These are phyloP conservation scores for Lagothrix lagotricha DNA, from an alignment of 2,797 vertebrate species.

Conservation along the genomic window DNA sequence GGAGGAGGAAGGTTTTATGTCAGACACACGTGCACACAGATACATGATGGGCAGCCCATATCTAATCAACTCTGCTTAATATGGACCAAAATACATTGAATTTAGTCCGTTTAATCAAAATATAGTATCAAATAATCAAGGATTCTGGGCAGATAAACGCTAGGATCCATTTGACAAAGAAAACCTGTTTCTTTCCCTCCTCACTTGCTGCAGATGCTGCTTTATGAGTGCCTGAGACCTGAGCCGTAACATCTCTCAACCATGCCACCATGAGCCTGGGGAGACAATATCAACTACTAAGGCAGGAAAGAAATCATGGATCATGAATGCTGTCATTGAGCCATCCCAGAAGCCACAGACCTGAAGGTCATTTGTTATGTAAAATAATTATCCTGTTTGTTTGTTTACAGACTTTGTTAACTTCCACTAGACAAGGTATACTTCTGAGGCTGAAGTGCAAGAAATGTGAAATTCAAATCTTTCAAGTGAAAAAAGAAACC, in stretches of 20 bases:
- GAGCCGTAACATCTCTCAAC: background rate
- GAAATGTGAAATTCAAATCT: conserved; percentile 70
- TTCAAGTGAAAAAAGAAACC: conserved; percentile 39
- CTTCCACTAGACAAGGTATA: conserved; percentile 67
- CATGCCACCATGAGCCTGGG: rapidly evolving
- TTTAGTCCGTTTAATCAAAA: background rate
- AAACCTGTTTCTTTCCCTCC: background rate
- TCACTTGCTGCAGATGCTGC: background rate
- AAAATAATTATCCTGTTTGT: background rate
- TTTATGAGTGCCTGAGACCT: background rate
- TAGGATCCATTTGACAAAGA: conserved; percentile 67
- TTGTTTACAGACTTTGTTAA: conserved; percentile 58
- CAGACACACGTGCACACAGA: background rate
- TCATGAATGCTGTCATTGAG: background rate
- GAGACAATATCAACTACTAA: background rate
- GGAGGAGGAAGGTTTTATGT: background rate
- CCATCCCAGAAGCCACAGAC: background rate
- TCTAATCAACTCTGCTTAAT: background rate
- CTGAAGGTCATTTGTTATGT: background rate
- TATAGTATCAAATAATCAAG: conserved; percentile 64
- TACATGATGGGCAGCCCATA: background rate
- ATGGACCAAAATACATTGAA: conserved; percentile 13
- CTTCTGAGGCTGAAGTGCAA: conserved; percentile 45
- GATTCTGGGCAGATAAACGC: conserved; percentile 61
- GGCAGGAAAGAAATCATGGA: background rate